Conservation (phyloP, 2,797 vertebrate genomes). For the Onychomys arenicola region DNA sequence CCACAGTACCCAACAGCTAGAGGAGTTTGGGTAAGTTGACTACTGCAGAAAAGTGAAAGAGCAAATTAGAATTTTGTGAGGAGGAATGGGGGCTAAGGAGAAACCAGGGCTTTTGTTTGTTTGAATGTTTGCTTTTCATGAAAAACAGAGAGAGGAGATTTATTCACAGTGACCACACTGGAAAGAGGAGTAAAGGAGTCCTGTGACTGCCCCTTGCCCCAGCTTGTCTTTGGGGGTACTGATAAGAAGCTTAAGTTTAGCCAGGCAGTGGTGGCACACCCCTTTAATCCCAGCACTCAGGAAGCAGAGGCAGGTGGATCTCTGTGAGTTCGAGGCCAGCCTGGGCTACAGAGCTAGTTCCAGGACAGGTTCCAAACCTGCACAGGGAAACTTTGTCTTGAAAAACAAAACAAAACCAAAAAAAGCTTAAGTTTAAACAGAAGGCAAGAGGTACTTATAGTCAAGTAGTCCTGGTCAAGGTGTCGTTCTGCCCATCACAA, state of each 20-base stretch:
- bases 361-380: no score
- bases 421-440: background rate
- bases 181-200: background rate
- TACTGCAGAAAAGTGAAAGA: background rate
- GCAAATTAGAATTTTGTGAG: background rate
- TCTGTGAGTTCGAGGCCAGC: no score
- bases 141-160: background rate
- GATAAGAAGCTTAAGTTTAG: no score
- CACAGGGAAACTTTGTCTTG: no score
- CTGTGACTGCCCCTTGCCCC: background rate
- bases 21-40: background rate
- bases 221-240: background rate
- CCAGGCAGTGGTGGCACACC: no score
- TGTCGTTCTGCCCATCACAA: background rate
- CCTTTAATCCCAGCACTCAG: no score
- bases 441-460: background rate
- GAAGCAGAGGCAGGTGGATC: no score
- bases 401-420: no score
- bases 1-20: background rate
- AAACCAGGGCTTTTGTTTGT: background rate
- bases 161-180: no score
- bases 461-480: background rate
- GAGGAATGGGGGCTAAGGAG: background rate
- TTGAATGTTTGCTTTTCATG: background rate
- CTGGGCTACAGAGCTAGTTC: no score